phyloP scores from a whole-genome alignment of 23 tunicate genomes.

The Ciona savignyi region DNA sequence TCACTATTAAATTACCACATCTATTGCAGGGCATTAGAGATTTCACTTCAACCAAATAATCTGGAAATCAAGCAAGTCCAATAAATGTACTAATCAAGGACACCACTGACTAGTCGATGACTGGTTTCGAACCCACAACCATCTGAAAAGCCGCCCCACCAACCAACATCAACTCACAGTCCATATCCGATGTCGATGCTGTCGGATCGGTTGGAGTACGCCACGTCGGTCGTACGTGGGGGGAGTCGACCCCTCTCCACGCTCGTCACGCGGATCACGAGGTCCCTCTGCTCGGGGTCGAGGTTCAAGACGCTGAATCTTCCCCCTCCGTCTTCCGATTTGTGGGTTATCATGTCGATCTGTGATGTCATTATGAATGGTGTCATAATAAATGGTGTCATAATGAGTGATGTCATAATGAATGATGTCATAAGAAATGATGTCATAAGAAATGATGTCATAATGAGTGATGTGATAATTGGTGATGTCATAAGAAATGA shows the following conservation, averaged over 20 bases:
- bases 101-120: too few relatives aligned
- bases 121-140: too few relatives aligned
- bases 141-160: too few relatives aligned
- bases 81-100: too few relatives aligned
- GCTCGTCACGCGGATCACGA: slow-evolving; percentile 1
- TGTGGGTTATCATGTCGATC: slow-evolving; percentile 59
- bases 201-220: slow-evolving; percentile 23
- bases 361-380: too few relatives aligned
- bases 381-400: neutral
- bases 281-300: neutral
- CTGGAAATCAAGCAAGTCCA: too few relatives aligned
- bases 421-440: neutral
- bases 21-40: too few relatives aligned
- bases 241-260: slow-evolving; percentile 5
- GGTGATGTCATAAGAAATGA: too few relatives aligned
- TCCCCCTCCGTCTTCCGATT: slow-evolving; percentile 89
- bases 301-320: slow-evolving; percentile 58
- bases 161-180: slow-evolving; percentile 44
- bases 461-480: too few relatives aligned
- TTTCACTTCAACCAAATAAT: too few relatives aligned
- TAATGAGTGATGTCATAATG: neutral
- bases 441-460: too few relatives aligned
- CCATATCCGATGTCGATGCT: slow-evolving; percentile 50
- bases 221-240: slow-evolving; percentile 19
- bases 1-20: too few relatives aligned